Percentiles rank a stretch among this genome's conserved stretches.
Conservation (phyloP, 2,113 vertebrate species). For the Talpa occidentalis region DNA sequence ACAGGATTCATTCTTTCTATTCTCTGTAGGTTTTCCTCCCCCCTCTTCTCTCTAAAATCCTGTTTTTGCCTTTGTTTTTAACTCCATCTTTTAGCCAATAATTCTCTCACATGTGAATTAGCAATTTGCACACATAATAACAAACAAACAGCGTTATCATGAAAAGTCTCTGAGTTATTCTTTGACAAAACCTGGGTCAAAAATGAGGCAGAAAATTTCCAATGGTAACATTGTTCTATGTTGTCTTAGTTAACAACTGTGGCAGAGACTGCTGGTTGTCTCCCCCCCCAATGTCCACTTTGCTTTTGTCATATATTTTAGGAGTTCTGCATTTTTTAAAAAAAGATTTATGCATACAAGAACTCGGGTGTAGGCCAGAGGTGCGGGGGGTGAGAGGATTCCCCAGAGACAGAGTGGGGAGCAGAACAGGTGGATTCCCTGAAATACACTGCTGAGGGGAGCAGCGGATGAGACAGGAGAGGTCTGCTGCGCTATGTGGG, state of each 20-base stretch:
- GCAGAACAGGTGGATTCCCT: too few species aligned
- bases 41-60: background rate
- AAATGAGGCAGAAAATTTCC: background rate
- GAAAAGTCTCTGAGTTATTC: background rate
- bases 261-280: background rate
- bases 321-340: too few species aligned
- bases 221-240: background rate
- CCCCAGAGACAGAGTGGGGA: too few species aligned
- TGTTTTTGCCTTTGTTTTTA: background rate
- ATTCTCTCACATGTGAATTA: background rate
- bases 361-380: too few species aligned
- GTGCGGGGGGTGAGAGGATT: too few species aligned
- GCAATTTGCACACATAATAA: background rate
- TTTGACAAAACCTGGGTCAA: background rate
- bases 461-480: too few species aligned
- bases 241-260: background rate
- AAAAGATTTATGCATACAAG: too few species aligned
- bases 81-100: slow-evolving; percentile 6
- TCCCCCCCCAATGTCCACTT: background rate
- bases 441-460: too few species aligned
- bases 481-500: too few species aligned
- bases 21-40: background rate
- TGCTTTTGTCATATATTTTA: background rate
- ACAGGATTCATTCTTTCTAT: background rate
- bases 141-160: background rate